Evolutionary conservation across 2,113 vertebrate genomes (phyloP).

Genomic region (Panthera uncia): DNA sequence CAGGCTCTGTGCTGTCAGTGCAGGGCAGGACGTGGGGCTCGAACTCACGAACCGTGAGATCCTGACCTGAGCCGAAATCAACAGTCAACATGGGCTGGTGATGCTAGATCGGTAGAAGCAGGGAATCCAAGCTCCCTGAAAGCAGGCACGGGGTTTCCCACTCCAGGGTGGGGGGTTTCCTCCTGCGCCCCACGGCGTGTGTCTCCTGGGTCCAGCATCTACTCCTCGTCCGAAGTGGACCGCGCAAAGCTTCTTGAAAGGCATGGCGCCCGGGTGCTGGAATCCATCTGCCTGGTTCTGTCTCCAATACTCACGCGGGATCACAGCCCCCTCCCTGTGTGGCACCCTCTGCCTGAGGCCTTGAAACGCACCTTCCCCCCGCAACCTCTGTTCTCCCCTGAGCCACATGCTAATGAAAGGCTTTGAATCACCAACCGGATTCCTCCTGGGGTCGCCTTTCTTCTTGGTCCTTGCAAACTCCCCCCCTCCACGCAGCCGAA

Average conservation of each 20-base stretch:
- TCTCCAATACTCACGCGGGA: fast-evolving
- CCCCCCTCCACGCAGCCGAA: constrained; percentile 7
- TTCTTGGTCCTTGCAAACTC: not conserved
- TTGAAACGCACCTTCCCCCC: fast-evolving
- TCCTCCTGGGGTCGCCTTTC: not conserved
- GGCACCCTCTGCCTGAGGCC: not conserved
- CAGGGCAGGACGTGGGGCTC: too few species aligned
- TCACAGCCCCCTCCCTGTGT: too few species aligned
- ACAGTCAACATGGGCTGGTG: too few species aligned
- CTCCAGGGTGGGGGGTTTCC: not conserved
- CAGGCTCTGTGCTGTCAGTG: too few species aligned
- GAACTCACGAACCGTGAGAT: too few species aligned
- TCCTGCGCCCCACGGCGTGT: too few species aligned
- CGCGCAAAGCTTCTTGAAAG: not conserved
- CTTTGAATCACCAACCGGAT: not conserved
- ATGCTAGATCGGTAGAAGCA: fast-evolving
- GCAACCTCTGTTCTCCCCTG: not conserved
- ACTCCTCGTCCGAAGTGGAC: not conserved
- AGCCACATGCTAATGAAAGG: constrained; percentile 18
- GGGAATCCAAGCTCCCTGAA: not conserved
- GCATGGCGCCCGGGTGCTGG: fast-evolving
- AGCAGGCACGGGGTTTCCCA: fast-evolving
- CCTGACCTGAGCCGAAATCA: too few species aligned
- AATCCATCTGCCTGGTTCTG: not conserved
- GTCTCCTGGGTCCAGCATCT: not conserved